A percentile compares a stretch with the other conserved stretches of the same genome.
Evolutionary conservation across 2,797 vertebrate species (phyloP).

Genomic region (Triplophysa bombifrons): DNA sequence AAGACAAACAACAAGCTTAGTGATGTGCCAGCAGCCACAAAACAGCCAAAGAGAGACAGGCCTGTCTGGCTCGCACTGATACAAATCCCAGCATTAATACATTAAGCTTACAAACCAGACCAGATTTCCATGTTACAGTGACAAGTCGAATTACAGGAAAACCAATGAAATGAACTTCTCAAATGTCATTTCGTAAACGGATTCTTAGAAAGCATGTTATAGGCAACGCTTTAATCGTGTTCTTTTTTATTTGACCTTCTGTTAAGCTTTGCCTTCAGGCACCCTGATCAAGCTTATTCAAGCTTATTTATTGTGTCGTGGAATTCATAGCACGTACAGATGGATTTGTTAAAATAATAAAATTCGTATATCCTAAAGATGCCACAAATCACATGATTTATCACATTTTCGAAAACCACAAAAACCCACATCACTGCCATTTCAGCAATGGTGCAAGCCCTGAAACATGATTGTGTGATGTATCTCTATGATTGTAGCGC

Average conservation of each 20-base stretch:
- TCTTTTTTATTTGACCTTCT: constrained; percentile 28
- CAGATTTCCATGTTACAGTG: constrained; percentile 7
- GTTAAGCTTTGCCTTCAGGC: constrained; percentile 2
- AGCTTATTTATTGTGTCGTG: background rate
- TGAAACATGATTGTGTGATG: constrained; percentile 17
- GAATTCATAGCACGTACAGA: background rate
- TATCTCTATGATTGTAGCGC: constrained; percentile 1
- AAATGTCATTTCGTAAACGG: constrained; percentile 34
- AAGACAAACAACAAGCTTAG: constrained; percentile 40
- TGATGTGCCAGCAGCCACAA: constrained; percentile 25
- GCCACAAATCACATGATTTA: constrained; percentile 2
- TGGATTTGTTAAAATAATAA: constrained; percentile 9
- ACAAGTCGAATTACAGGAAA: constrained; percentile 23
- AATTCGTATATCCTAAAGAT: constrained; percentile 9
- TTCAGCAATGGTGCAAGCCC: constrained; percentile 7
- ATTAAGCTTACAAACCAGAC: background rate
- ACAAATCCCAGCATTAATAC: constrained; percentile 30
- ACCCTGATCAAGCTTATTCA: constrained; percentile 1
- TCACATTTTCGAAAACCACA: constrained; percentile 14
- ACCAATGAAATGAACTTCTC: background rate
- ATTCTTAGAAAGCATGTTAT: constrained; percentile 34
- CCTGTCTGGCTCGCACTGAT: constrained; percentile 15
- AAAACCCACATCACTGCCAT: constrained; percentile 19
- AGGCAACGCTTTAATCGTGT: constrained; percentile 35
- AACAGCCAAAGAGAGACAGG: constrained; percentile 14